A percentile compares a stretch with the other conserved stretches of the same genome.
phyloP scores from a whole-genome alignment of 2,113 vertebrate species.

The Eptatretus burgeri region DNA sequence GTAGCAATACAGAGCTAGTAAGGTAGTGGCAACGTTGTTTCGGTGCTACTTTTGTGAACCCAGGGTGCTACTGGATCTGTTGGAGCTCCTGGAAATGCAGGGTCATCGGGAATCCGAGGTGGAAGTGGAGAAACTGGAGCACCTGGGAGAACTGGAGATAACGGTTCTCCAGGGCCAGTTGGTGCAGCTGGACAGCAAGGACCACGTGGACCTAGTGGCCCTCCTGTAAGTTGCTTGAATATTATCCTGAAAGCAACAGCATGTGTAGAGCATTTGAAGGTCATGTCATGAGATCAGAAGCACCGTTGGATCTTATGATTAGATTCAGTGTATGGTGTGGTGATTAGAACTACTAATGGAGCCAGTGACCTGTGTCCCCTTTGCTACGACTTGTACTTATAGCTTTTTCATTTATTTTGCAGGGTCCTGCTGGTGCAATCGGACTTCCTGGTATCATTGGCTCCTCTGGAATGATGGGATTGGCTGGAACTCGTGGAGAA shows the following conservation, averaged over 20 bases:
- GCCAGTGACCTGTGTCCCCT: no score
- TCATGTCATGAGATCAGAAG: no score
- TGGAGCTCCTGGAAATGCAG: background rate
- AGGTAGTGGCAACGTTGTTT: no score
- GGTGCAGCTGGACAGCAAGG: background rate
- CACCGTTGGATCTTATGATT: no score
- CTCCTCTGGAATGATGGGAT: background rate
- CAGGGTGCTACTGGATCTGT: background rate
- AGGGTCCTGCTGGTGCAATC: background rate
- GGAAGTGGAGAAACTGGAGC: background rate
- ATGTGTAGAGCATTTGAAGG: no score
- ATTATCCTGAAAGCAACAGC: no score
- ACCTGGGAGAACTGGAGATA: background rate
- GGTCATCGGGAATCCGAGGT: background rate
- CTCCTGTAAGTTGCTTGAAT: background rate
- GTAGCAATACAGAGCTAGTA: no score
- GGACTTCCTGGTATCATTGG: background rate
- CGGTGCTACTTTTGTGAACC: no score
- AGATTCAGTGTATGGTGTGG: no score
- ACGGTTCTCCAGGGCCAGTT: background rate
- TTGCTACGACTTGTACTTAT: no score
- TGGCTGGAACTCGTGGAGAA: background rate
- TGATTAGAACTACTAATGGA: no score
- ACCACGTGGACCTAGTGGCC: background rate
- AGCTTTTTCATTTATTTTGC: background rate